A percentile compares a stretch with the other conserved stretches of the same genome.
phyloP scores from a whole-genome alignment of 2,888 invertebrate genomes.

The Proisotoma minuta region DNA sequence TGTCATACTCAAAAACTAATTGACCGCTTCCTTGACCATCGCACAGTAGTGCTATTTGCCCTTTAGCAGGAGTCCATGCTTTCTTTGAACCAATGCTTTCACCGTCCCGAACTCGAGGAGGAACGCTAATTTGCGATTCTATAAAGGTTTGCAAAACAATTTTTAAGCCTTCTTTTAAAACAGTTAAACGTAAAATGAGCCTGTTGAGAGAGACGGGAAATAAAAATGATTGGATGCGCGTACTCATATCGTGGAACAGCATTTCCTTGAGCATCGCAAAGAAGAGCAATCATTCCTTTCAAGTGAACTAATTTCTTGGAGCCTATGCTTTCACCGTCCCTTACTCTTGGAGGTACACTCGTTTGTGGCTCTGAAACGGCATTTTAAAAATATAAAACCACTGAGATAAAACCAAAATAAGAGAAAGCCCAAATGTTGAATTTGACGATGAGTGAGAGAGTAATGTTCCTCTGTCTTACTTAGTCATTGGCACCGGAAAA shows the following conservation, averaged over 20 bases:
- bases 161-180: no score
- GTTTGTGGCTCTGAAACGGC: constrained; percentile 41
- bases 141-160: no score
- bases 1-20: no score
- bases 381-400: background rate
- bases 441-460: no score
- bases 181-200: no score
- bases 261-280: constrained; percentile 47
- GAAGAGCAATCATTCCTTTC: constrained; percentile 28
- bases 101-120: constrained; percentile 53
- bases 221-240: no score
- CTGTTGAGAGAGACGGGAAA: constrained; percentile 16
- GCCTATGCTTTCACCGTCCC: constrained; percentile 42
- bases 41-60: constrained; percentile 36
- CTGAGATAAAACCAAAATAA: no score
- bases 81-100: constrained; percentile 47
- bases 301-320: constrained; percentile 29
- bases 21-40: constrained; percentile 47
- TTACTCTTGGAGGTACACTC: constrained; percentile 42
- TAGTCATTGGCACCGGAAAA: constrained; percentile 47
- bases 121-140: constrained; percentile 62
- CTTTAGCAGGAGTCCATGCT: constrained; percentile 24
- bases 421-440: no score
- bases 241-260: constrained; percentile 46
- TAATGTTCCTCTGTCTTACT: no score